Base-by-base conservation (phyloP, 1,140 invertebrate genomes). In the Muscidifurax raptorellus region DNA sequence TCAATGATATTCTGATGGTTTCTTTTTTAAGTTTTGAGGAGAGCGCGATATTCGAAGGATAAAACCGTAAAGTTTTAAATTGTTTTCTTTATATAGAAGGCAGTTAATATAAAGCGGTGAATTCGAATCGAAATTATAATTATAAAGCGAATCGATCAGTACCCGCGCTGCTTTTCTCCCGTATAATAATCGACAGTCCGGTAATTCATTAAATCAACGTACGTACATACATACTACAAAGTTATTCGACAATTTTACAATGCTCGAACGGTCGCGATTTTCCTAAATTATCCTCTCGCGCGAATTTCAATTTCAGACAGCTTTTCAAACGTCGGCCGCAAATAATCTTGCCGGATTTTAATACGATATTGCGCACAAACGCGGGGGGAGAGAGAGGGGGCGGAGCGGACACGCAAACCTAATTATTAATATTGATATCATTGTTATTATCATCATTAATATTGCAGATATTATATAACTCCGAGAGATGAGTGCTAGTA, bases 271-370 rank as follows among this genome's bases (percentile, higher is more conserved):
- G 52, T 59, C 52, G 3, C 52, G 52, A 59, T 59, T 59, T 59
- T 59, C 18, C 52, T 59, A n/a, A 22, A 59, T 59, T 59, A 59
- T 59, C 52, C 52, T 59, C 52, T 59, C 52, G 71, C 25, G 28
- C 52, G 36, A 64, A 67, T 69, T 67, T 71, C 81, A 59, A 59
- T 59, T n/a, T 59, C 52, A 59, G 52, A n/a, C 52, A 59, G 52
- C 52, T 59, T 59, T n/a, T 18, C 52, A n/a, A 59, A 59, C 22
- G 52, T 59, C 52, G 52, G 52, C 52, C 52, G 22, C 52, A 59
- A 59, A 59, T 59, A 59, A 59, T 59, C 52, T 59, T 59, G 81
- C 81, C 72, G 64, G 74, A 9, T 28, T 69, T 69, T 69, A 69
- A 69, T 69, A 13, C 27, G 66, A 28, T 69, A 28, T 69, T 9